phyloP scores from a whole-genome alignment of 2,888 invertebrate genomes.

The Asteroscopus sphinx region DNA sequence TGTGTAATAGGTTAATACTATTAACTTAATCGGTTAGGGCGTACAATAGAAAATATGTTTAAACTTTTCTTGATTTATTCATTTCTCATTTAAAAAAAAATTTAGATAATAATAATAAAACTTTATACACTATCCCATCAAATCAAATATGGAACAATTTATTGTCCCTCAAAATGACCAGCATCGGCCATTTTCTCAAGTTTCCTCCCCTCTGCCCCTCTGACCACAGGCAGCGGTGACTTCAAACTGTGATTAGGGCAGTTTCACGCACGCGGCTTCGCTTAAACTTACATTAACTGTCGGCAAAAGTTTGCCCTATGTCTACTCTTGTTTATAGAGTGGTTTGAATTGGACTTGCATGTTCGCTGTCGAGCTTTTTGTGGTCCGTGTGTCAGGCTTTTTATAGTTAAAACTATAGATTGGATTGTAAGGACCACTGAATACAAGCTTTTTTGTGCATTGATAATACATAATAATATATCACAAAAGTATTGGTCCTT shows the following conservation, averaged over 20 bases:
- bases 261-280: conserved; percentile 52
- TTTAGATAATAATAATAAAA: not conserved
- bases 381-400: conserved; percentile 3
- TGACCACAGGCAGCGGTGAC: conserved; percentile 32
- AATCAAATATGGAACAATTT: conserved; percentile 30
- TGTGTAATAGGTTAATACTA: no score
- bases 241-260: conserved; percentile 60
- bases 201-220: not conserved
- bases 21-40: no score
- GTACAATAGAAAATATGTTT: no score
- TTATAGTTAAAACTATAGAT: not conserved
- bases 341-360: conserved; percentile 27
- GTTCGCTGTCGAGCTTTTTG: conserved; percentile 9
- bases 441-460: no score
- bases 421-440: no score
- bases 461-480: no score
- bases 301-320: conserved; percentile 43
- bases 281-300: conserved; percentile 59
- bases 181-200: conserved; percentile 19
- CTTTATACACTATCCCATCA: not conserved
- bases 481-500: no score
- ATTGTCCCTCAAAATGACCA: conserved; percentile 15
- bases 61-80: no score
- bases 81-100: not conserved
- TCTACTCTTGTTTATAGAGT: conserved; percentile 50